Conservation (phyloP, 1,140 invertebrate species). For the Platorchestia sp. region DNA sequence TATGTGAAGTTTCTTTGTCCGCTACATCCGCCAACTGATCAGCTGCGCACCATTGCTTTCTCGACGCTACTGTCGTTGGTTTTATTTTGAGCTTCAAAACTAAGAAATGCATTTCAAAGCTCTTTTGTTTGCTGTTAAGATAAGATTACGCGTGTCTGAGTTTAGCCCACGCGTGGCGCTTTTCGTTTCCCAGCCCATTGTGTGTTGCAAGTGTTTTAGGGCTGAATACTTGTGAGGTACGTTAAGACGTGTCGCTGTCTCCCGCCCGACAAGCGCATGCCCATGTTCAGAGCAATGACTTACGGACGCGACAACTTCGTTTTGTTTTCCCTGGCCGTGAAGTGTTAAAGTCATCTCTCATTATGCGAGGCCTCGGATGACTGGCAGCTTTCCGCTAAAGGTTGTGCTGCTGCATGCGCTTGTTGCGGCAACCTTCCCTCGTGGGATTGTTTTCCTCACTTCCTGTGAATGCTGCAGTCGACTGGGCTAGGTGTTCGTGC, state of each 20-base stretch:
- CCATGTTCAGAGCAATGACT: background rate
- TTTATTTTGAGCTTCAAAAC: background rate
- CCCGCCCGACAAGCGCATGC: background rate
- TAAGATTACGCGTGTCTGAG: background rate
- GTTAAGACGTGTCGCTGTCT: background rate
- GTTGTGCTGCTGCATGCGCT: background rate
- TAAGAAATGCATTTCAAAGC: background rate
- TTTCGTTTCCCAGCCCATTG: background rate
- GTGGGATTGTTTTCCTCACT: no score
- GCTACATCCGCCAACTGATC: background rate
- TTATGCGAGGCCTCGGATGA: background rate
- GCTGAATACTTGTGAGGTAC: background rate
- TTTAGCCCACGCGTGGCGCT: background rate
- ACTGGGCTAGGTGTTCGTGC: background rate
- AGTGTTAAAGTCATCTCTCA: conserved; percentile 1
- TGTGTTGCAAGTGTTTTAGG: background rate
- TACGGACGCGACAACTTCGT: background rate
- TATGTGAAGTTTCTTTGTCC: background rate
- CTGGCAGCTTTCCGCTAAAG: background rate
- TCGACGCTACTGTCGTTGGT: background rate
- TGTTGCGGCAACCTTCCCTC: background rate
- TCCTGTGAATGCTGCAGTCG: background rate
- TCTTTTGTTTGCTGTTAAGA: background rate
- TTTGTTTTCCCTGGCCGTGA: background rate
- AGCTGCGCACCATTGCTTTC: background rate